Evolutionary conservation across 1,140 invertebrate genomes (phyloP).

Genomic region (Helicoverpa armigera): DNA sequence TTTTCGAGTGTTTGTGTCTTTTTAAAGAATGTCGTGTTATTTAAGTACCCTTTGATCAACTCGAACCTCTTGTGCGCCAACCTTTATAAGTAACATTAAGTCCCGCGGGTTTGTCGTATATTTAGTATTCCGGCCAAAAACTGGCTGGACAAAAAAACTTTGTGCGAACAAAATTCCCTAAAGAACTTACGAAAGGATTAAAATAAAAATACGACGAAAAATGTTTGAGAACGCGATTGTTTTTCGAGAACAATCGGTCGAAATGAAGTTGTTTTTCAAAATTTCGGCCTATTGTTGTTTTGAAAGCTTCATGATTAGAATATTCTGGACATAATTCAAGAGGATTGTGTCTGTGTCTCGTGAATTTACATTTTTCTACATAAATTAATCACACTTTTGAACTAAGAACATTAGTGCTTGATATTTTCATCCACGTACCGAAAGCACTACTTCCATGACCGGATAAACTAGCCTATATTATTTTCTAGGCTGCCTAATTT

Average conservation of each 20-base stretch:
- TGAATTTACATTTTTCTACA: not conserved
- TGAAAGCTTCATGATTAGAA: not conserved
- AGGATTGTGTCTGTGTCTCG: not conserved
- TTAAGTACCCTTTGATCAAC: too few relatives aligned
- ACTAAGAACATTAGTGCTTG: too few relatives aligned
- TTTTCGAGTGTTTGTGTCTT: too few relatives aligned
- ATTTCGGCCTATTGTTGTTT: conserved; percentile 21
- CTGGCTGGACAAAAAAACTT: conserved; percentile 10
- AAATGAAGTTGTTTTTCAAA: conserved; percentile 18
- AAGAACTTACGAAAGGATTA: conserved; percentile 40
- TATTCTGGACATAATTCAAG: not conserved
- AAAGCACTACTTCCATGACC: too few relatives aligned
- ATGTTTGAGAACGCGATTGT: conserved; percentile 36
- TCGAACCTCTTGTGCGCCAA: not conserved
- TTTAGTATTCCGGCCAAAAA: conserved; percentile 45
- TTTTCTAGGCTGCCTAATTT: too few relatives aligned
- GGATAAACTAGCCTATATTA: too few relatives aligned
- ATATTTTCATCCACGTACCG: too few relatives aligned
- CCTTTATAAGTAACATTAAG: conserved; percentile 16
- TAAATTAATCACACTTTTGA: too few relatives aligned
- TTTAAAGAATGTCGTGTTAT: too few relatives aligned
- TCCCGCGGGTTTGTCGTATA: conserved; percentile 21
- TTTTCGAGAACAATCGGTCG: conserved; percentile 28
- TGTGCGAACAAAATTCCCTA: not conserved
- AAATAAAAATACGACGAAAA: conserved; percentile 40